A percentile compares a stretch with the other conserved stretches of the same genome.
These are phyloP conservation scores for Malthinus seriepunctatus DNA, from an alignment of 2,888 invertebrate genomes.

Conservation along the genomic window DNA sequence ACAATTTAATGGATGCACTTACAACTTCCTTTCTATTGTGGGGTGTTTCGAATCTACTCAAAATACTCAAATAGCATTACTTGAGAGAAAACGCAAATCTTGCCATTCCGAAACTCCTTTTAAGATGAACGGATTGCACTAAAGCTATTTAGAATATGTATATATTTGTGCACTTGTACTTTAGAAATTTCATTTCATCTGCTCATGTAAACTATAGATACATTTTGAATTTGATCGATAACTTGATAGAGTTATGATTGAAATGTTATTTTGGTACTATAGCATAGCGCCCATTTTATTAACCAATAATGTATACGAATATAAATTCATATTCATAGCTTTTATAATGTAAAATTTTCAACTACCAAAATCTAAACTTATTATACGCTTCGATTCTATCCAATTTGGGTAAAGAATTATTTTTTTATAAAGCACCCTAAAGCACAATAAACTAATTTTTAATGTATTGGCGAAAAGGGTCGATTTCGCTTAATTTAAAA, in stretches of 20 bases:
- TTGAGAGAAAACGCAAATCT: conserved; percentile 6
- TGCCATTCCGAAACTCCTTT: conserved; percentile 5
- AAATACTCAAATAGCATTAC: conserved; percentile 15
- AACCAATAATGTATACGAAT: conserved; percentile 27
- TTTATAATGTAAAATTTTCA: conserved; percentile 26
- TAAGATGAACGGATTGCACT: conserved; percentile 6
- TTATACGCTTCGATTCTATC: too few species aligned
- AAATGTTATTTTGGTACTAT: conserved; percentile 20
- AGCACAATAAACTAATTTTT: too few species aligned
- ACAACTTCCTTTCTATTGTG: conserved; percentile 28
- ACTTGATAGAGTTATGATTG: conserved; percentile 32
- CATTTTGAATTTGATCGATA: conserved; percentile 18
- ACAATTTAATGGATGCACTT: conserved; percentile 38
- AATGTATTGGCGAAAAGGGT: too few species aligned
- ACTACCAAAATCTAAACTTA: conserved; percentile 6
- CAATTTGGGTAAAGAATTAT: too few species aligned
- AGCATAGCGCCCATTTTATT: conserved; percentile 29
- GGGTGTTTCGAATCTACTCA: conserved; percentile 23
- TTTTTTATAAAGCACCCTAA: too few species aligned
- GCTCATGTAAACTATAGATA: conserved; percentile 13
- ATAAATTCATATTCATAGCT: conserved; percentile 31
- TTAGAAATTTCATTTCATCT: conserved; percentile 26
- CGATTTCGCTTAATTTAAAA: too few species aligned
- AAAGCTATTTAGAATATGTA: conserved; percentile 9
- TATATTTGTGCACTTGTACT: conserved; percentile 15